A percentile compares a stretch with the other conserved stretches of the same genome.
phyloP scores from a whole-genome alignment of 2,888 invertebrate species.

The Nomada fabriciana region DNA sequence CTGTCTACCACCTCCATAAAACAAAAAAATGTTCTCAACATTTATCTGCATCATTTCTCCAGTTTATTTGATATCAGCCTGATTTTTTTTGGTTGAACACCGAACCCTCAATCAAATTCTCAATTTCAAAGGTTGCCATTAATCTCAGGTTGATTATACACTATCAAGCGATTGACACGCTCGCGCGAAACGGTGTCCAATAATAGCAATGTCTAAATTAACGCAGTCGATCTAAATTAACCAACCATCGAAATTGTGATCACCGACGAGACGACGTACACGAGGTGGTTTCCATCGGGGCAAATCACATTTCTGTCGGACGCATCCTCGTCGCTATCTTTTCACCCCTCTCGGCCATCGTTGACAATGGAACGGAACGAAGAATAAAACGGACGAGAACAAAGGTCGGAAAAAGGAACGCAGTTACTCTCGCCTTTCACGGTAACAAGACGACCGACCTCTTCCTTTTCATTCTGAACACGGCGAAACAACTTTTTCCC shows the following conservation, averaged over 20 bases:
- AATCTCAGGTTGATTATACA: neutral
- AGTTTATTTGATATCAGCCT: too few species aligned
- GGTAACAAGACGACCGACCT: slow-evolving; percentile 45
- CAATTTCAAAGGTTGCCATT: neutral
- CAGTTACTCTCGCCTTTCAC: slow-evolving; percentile 15
- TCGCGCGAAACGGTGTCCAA: slow-evolving; percentile 15
- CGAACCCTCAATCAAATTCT: neutral
- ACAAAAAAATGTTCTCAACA: too few species aligned
- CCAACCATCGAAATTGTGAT: slow-evolving; percentile 47
- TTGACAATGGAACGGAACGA: slow-evolving; percentile 26
- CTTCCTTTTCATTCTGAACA: slow-evolving; percentile 41
- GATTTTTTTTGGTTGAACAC: too few species aligned
- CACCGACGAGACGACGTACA: slow-evolving; percentile 71
- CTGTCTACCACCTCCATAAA: too few species aligned
- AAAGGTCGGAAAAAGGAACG: neutral
- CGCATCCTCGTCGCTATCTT: slow-evolving; percentile 57
- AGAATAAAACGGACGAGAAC: slow-evolving; percentile 7
- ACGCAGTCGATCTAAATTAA: slow-evolving; percentile 40
- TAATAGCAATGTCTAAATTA: slow-evolving; percentile 46
- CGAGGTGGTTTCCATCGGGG: slow-evolving; percentile 55
- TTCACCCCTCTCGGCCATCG: slow-evolving; percentile 17
- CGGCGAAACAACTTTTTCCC: slow-evolving; percentile 54
- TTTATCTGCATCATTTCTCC: too few species aligned
- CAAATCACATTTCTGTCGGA: slow-evolving; percentile 70
- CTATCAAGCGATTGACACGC: neutral